These are phyloP conservation scores for Podilymbus podiceps DNA, from an alignment of 2,113 vertebrate species.

Conservation along the genomic window DNA sequence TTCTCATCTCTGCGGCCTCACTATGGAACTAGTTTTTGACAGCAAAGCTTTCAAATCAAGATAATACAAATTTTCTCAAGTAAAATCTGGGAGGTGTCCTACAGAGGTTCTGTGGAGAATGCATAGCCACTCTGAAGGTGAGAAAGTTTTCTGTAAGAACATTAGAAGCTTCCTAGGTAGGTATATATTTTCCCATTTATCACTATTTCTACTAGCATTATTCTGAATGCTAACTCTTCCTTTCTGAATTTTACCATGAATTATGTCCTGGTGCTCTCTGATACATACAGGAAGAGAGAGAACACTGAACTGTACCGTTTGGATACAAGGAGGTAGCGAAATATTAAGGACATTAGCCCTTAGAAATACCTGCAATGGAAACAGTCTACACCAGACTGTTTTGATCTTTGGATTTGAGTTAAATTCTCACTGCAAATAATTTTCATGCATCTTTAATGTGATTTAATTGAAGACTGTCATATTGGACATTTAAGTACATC, in stretches of 20 bases:
- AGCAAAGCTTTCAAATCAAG: neutral
- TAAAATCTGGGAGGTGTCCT: neutral
- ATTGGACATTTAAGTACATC: neutral
- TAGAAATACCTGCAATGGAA: neutral
- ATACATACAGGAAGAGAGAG: neutral
- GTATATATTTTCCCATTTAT: neutral
- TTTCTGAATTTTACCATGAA: neutral
- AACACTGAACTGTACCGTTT: neutral
- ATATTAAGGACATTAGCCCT: neutral
- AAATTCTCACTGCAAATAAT: slow-evolving; percentile 16
- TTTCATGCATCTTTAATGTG: slow-evolving; percentile 36
- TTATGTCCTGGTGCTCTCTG: neutral
- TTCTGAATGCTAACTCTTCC: neutral
- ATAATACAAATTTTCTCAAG: neutral
- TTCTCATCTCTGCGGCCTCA: neutral
- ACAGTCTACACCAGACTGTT: neutral
- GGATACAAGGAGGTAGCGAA: neutral
- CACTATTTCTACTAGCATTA: neutral
- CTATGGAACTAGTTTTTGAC: neutral
- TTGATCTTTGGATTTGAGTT: neutral
- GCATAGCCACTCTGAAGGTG: neutral
- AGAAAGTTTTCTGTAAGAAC: neutral
- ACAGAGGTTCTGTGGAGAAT: neutral
- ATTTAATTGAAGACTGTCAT: slow-evolving; percentile 27
- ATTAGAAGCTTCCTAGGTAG: neutral